Evolutionary conservation across 2,113 vertebrate species (phyloP), one percentile per base, ranked within the genome.

Genomic region (Clinocottus analis): DNA sequence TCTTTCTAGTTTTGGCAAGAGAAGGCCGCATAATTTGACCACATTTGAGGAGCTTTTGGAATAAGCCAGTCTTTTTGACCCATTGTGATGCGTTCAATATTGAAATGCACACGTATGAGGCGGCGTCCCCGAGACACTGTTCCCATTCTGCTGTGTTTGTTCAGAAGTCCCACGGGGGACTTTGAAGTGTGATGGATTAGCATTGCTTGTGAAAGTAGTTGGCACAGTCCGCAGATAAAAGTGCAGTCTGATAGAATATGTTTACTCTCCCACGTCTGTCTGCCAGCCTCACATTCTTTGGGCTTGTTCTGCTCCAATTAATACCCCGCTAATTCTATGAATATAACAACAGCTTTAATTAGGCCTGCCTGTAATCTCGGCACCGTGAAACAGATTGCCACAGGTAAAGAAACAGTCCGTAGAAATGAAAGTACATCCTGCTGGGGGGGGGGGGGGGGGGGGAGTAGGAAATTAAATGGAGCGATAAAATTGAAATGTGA

Each of bases 301-400:
- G 11, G 71, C 82, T 85, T 81, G 83, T 89, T 93, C 90, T 74
- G 77, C 87, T 89, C 75, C 85, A 91, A 87, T 94, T 91, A 92
- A 89, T 90, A 77, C 87, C 51, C 65, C 4, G 37, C 81, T 90
- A 89, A 89, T 87, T 93, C 87, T 92, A 88, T 90, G 89, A 94
- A 92, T 91, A 90, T 66, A 90, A 90, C 89, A 89, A 68, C 87
- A 63, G 77, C 82, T 86, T 93, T 89, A 91, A 93, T 94, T 90
- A 93, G 81, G 53, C 75, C 73, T 68, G 84, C 77, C 72, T 90
- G 85, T 92, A 90, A 90, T 91, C 87, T 85, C 59, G 39, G 75
- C 75, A 60, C 75, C 21, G 69, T 87, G 87, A 89, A 92, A 88
- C 83, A 79, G 87, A 91, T 91, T 85, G 90, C 89, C 88, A 92